Base-by-base conservation (phyloP, 2,888 invertebrate genomes). In the Bombyx huttoni region DNA sequence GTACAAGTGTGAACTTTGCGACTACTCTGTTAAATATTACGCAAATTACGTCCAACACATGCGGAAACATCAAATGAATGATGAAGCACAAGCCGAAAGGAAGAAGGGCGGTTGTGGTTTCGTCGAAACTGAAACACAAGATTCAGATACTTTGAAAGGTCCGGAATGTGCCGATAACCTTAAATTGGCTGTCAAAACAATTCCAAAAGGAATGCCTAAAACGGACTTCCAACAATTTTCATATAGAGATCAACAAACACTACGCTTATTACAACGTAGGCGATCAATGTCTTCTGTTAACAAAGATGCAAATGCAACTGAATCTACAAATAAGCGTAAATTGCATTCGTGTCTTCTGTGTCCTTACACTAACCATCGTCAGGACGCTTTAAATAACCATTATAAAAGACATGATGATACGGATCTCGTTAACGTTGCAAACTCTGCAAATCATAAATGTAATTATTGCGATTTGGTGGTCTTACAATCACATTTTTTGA, bases 11-110 rank as follows among this genome's bases (percentile, higher is more conserved):
- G 93, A 94, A 63, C 89, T 92, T 48, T 96, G 96, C 77, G 96
- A 96, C 80, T 96, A 96, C 78, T 94, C 96, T 1, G 96, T 96
- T 0, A 94, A 95, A 64, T 95, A 95, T 73, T 94, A 94, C 64
- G 95, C 95, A 1, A 94, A 95, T 72, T 94, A 94, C 63, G 91
- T 93, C 46, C 96, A 96, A 71, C 96, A 96, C 70, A 88, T 92
- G 81, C 92, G 93, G 56, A 94, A 96, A 68, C 96, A 96, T 73
- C 91, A 92, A 70, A 90, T 91, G 75, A 92, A 92, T 57, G 92
- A 91, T 46, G 91, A 92, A 62, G 92, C 92, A 9, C 89, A 90
- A 59, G 91, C 91, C 0, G 91, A 91, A 47, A 85, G 90, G 53
- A 88, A 89, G 51, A 84, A 85, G 63, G 75, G 62, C 46, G 72